Evolutionary conservation across 2,888 invertebrate species (phyloP).

Genomic region (Campaea margaritaria): DNA sequence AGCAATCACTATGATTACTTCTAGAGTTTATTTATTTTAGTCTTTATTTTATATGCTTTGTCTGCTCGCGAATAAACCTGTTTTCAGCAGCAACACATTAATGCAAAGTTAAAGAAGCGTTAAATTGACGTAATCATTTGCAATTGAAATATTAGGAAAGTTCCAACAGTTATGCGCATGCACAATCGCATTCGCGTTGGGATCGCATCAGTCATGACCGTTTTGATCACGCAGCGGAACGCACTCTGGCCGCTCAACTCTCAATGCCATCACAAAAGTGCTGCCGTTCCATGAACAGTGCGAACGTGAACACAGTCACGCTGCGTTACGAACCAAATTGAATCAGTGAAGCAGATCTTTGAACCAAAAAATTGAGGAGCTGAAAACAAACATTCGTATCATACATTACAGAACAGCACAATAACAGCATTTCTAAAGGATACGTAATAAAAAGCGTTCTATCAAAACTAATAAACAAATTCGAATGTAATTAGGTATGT

Average conservation of each 20-base stretch:
- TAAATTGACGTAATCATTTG: conserved; percentile 36
- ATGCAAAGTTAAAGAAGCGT: conserved; percentile 13
- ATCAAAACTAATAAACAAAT: no score
- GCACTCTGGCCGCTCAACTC: conserved; percentile 52
- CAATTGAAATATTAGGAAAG: conserved; percentile 45
- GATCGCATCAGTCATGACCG: conserved; percentile 60
- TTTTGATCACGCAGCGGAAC: conserved; percentile 61
- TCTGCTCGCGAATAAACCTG: not conserved
- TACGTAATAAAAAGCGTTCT: no score
- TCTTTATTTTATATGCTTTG: not conserved
- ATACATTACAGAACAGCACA: no score
- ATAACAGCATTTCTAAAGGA: no score
- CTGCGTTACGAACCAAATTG: conserved; percentile 7
- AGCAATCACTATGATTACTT: conserved; percentile 22
- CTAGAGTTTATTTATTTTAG: conserved; percentile 3
- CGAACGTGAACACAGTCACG: conserved; percentile 9
- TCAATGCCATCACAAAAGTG: conserved; percentile 54
- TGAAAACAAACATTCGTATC: no score
- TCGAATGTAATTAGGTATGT: no score
- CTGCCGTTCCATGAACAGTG: conserved; percentile 16
- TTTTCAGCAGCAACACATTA: conserved; percentile 5
- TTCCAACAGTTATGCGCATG: conserved; percentile 34
- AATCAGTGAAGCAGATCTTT: conserved; percentile 15
- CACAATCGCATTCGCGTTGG: conserved; percentile 48
- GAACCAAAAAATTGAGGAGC: not conserved